Base-by-base conservation (phyloP, 23 tunicate species). In the Halocynthia roretzi region DNA sequence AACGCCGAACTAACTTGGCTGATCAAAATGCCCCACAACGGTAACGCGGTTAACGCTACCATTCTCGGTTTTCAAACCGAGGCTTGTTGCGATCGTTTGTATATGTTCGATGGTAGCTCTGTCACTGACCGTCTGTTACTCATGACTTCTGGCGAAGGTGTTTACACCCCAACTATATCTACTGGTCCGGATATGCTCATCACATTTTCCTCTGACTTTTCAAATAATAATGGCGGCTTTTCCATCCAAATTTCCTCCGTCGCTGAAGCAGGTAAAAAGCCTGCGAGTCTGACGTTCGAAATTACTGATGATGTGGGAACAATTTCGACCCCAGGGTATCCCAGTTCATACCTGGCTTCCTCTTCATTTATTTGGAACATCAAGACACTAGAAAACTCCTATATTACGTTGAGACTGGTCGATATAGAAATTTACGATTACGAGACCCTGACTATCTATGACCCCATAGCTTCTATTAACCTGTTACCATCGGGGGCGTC, bases 1-100 rank as follows among this genome's bases (percentile, higher is more conserved):
- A 74, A 54, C 21, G 61, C 78, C 19, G 78, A 74, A 62, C 56
- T 74, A 20, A 50, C 78, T 11, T 74, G 78, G 78, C 56, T 50
- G 5, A 54, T 74, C 21, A 74, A 74, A 20, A 64, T 54, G n/a
- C 78, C 78, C 20, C n/a, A 10, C 40, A n/a, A 15, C 22, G 78
- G 56, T 14, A 4, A 54, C 22, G 21, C 22, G 18, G 56, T 74
- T 48, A 11, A 53, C 17, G 14, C 63, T 12, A 54, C 17, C 7
- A 52, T 74, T 8, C 17, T 74, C 12, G 56, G 63, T n/a, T 74
- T 53, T 18, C 22, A 53, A 11, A 50, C 78, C 10, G 78, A 74
- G 31, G 67, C 78, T 7, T 74, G 78, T 44, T 31, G 44, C 4
- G 78, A 74, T 54, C 78, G 56, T 54, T 74, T 74, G 31, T 74